Evolutionary conservation across 2,113 vertebrate genomes (phyloP), one percentile per base, ranked within the genome.

Genomic region (Saccopteryx leptura): DNA sequence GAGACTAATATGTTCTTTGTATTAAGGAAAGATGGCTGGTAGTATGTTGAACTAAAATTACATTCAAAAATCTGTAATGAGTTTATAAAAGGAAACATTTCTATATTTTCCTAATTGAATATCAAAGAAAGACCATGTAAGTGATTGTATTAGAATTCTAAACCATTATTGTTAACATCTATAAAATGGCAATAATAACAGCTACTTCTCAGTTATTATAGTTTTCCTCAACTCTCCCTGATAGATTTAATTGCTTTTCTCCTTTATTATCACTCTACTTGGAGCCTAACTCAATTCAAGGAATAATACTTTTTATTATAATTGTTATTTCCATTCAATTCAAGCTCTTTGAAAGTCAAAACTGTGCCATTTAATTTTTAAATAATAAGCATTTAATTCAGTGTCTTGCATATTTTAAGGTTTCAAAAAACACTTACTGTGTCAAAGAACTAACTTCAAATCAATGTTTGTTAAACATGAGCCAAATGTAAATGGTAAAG

Each of bases 301-400:
- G 2, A 74, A 81, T 46, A 21, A 23, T 65, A 65, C 17, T 92
- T 79, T 66, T 60, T 63, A 17, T 88, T 65, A 83, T 18, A 61
- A 52, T 33, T 56, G 9, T 74, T 82, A 91, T 85, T 69, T 3
- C 9, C n/a, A 46, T 75, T 93, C 13, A 46, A 60, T 3, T 79
- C 4, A n/a, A 76, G 15, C 26, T 93, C 63, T 94, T 97, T 76
- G 58, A 58, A 90, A 83, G 11, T 5, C 18, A 87, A 21, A 86
- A 87, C 17, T 84, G 4, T 75, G 9, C 3, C 8, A 72, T 93
- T 26, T 76, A 6, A 14, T 31, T 17, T 91, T 54, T 93, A 17
- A 93, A 94, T 69, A 33, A n/a, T 5, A 71, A 52, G 3, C 33
- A 50, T 90, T 93, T 71, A 96, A 33, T 78, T 79, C 15, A 76